These are phyloP conservation scores for Ochotona princeps DNA, from an alignment of 2,113 vertebrate species.

Conservation along the genomic window DNA sequence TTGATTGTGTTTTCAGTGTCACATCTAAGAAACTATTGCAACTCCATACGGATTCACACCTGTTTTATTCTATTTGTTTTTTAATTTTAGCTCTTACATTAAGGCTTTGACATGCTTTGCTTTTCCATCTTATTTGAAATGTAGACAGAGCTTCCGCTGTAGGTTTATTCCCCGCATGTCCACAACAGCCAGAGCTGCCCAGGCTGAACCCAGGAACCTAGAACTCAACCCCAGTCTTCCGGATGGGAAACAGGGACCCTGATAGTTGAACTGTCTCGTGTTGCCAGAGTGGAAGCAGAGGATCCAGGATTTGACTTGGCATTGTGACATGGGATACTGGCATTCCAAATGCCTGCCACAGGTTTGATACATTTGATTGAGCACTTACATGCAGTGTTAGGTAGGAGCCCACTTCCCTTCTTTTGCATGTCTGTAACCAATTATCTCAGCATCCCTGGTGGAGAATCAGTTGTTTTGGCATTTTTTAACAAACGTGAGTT, in stretches of 20 bases:
- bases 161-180: too few relatives aligned
- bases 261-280: too few relatives aligned
- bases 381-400: not conserved
- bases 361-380: constrained; percentile 8
- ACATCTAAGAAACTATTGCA: constrained; percentile 12
- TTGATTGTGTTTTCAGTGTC: constrained; percentile 11
- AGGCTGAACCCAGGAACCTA: too few relatives aligned
- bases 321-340: too few relatives aligned
- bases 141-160: too few relatives aligned
- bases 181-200: too few relatives aligned
- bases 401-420: not conserved
- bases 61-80: constrained; percentile 7
- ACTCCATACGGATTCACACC: not conserved
- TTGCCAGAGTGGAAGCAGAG: too few relatives aligned
- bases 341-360: too few relatives aligned
- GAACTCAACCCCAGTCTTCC: too few relatives aligned
- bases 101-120: not conserved
- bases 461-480: not conserved
- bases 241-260: too few relatives aligned
- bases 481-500: not conserved
- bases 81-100: not conserved
- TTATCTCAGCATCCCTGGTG: not conserved
- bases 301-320: too few relatives aligned
- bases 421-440: not conserved
- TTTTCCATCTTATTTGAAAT: too few relatives aligned